Evolutionary conservation across 2,888 invertebrate species (phyloP).

Genomic region (Nemoura dubitans): DNA sequence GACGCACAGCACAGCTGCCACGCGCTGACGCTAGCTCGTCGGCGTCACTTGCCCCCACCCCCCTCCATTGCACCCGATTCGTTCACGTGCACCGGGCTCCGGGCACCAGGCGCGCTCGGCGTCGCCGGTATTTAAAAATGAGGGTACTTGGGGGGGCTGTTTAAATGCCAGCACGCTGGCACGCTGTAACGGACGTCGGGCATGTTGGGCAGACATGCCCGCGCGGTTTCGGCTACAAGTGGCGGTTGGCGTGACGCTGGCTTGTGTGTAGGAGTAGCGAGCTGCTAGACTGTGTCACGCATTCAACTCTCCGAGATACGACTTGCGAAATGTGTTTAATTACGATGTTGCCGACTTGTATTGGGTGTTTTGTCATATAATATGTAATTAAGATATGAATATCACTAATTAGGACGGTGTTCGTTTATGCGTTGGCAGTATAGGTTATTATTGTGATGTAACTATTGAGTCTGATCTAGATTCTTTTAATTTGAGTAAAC

Average conservation of each 20-base stretch:
- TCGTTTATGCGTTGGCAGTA: not conserved
- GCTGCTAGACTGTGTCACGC: too few species aligned
- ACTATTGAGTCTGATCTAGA: not conserved
- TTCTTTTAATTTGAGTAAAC: not conserved
- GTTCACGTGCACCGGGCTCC: not conserved
- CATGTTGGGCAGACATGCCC: too few species aligned
- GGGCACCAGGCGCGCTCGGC: too few species aligned
- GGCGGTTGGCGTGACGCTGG: not conserved
- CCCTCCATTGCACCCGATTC: not conserved
- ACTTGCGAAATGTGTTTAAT: not conserved
- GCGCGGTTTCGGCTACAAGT: not conserved
- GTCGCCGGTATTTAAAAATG: constrained; percentile 14
- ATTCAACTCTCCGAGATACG: not conserved
- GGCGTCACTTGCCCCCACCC: constrained; percentile 21
- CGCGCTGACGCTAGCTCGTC: not conserved
- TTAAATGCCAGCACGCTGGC: constrained; percentile 14
- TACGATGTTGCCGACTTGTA: not conserved
- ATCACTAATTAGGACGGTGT: not conserved
- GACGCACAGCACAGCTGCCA: constrained; percentile 7
- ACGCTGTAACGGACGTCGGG: not conserved
- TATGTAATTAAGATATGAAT: not conserved
- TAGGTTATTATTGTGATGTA: not conserved
- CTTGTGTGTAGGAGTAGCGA: not conserved
- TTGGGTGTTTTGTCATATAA: not conserved
- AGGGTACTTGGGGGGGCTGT: not conserved